Evolutionary conservation across 2,888 invertebrate species (phyloP), one percentile per base, ranked within the genome.

Genomic region (Cartodere bifasciata): DNA sequence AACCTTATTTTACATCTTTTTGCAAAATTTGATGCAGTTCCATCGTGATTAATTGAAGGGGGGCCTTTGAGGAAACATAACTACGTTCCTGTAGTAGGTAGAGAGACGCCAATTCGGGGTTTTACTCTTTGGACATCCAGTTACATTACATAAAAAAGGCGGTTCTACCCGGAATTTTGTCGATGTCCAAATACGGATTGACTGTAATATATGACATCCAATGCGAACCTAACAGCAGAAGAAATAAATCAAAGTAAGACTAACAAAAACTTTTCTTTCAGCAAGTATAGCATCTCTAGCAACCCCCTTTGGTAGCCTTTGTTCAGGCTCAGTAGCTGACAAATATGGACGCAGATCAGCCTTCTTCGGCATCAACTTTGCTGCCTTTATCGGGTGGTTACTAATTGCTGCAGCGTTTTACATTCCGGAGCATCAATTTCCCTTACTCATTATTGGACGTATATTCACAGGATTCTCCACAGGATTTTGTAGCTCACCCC

Each of bases 251-350:
- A 5, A 9, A 5, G 6, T 11, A 7, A 23, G 6, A 9, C 24
- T 12, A 23, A 23, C 7, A 5, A 23, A n/a, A n/a, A n/a, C n/a
- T n/a, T n/a, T 23, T 23, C 10, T 56, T 56, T 14, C 49, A 72
- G 71, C 69, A 1, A 68, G 69, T 35, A 56, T 65, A 17, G 64
- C 68, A 1, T 65, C 69, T 2, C 49, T 70, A 29, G 62, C 65
- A 7, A 66, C 65, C 3, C 70, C 71, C 1, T 36, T 70, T 5
- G 72, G 71, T 9, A 67, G 68, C 36, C 46, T 71, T 7, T 22
- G 65, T 4, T 62, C 64, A 6, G 67, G 69, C 14, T 59, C 61
- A 5, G 53, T 67, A 29, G 53, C 67, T 11, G 67, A 71, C 51
- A 55, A 55, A 37, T 60, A 59, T 36, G 71, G 72, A n/a, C 51